Base-by-base conservation (phyloP, 2,888 invertebrate genomes). In the Drosophila ustulata region DNA sequence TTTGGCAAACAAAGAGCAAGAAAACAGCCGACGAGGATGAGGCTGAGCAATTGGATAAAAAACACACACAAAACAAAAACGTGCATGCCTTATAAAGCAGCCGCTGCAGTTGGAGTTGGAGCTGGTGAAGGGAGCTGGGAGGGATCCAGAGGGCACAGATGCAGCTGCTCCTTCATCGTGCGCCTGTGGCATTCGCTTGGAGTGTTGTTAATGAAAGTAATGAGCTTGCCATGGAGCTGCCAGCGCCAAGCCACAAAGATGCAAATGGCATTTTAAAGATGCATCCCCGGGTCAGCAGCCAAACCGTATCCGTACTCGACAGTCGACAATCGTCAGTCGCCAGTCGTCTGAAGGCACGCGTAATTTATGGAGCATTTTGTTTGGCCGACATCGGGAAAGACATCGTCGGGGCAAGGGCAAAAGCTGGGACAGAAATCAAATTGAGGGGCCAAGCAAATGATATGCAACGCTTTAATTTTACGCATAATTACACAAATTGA, bases 261-360 rank as follows among this genome's bases (percentile, higher is more conserved):
- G 91, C 89, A 86, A 90, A 88, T 90, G 92, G 91, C 90, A 91
- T 91, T 91, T 91, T 90, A 90, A 91, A 87, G 88, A 86, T 90
- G 89, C 91, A 88, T 81, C 77, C 83, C 63, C 77, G 84, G 82
- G 86, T 82, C 86, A 88, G 75, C 73, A 56, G 62, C 26, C 39
- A 23, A 37, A 55, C n/a, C 18, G 3, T 25, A 51, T 2, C 26
- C 56, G 51, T 39, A 13, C 13, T 26, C 30, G 11, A 13, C 49
- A n/a, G 58, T 73, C 39, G 39, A 30, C 30, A 7, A 30, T 9
- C 11, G 59, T 47, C 28, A 49, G 13, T 49, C 41, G n/a, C 34
- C 37, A 43, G 46, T 43, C 39, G 39, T 50, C 56, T 23, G 34
- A 45, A 79, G 77, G 85, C 87, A 85, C 83, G 85, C 78, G 82